phyloP scores from a whole-genome alignment of 2,113 vertebrate species.

The Xiphias gladius region DNA sequence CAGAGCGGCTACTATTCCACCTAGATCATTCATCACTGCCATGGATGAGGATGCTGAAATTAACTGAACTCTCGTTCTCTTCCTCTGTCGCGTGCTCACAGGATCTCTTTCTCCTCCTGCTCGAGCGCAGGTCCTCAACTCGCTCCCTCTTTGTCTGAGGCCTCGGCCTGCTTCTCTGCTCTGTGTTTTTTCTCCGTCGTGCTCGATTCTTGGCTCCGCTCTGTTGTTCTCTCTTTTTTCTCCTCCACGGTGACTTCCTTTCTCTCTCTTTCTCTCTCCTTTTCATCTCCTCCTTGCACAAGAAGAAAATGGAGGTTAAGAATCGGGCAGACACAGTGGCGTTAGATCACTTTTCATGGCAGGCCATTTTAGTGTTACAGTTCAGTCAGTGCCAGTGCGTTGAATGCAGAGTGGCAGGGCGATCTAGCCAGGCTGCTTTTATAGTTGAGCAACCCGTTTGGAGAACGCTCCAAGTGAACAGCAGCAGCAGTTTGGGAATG shows the following conservation, averaged over 20 bases:
- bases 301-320: conserved; percentile 56
- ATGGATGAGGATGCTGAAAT: conserved; percentile 79
- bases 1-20: conserved; percentile 65
- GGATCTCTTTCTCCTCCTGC: conserved; percentile 43
- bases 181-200: conserved; percentile 12
- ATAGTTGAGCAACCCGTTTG: conserved; percentile 50
- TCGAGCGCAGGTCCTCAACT: conserved; percentile 36
- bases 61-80: conserved; percentile 71
- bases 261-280: conserved; percentile 36
- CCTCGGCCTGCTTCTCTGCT: conserved; percentile 54
- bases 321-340: conserved; percentile 33
- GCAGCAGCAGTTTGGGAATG: conserved; percentile 56
- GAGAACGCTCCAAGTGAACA: conserved; percentile 49
- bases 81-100: conserved; percentile 49
- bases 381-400: conserved; percentile 47
- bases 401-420: conserved; percentile 56
- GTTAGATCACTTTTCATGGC: conserved; percentile 55
- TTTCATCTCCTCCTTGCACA: conserved; percentile 41
- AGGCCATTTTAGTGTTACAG: conserved; percentile 37
- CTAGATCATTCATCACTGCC: conserved; percentile 80
- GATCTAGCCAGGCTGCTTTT: conserved; percentile 45
- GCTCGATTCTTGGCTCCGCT: conserved; percentile 25
- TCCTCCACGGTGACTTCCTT: conserved; percentile 42
- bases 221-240: conserved; percentile 44
- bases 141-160: conserved; percentile 51